These are phyloP conservation scores for Morus bassanus DNA, from an alignment of 2,797 vertebrate species.

Conservation along the genomic window DNA sequence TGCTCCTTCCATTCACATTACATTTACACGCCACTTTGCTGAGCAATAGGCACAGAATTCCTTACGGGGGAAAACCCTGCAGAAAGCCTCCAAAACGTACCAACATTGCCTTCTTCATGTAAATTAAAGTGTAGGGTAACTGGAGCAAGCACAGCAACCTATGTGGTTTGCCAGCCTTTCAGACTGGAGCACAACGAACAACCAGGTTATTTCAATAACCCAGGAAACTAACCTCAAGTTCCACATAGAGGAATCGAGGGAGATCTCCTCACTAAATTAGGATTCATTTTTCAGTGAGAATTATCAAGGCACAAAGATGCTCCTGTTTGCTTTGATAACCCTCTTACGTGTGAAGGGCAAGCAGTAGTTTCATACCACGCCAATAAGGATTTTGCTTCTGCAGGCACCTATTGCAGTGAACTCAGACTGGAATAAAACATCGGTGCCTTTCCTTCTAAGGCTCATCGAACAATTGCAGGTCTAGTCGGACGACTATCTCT, in stretches of 20 bases:
- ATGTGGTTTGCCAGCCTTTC: slow-evolving; percentile 21
- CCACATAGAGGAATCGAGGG: slow-evolving; percentile 38
- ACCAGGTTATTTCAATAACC: slow-evolving; percentile 37
- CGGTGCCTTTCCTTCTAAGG: slow-evolving; percentile 71
- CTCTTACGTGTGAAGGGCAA: slow-evolving; percentile 25
- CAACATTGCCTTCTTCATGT: background rate
- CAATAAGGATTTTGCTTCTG: slow-evolving; percentile 2
- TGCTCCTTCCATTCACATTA: slow-evolving; percentile 41
- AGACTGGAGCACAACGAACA: slow-evolving; percentile 7
- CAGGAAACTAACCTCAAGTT: slow-evolving; percentile 40
- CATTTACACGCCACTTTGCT: slow-evolving; percentile 36
- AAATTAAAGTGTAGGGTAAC: background rate
- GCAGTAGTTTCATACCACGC: slow-evolving; percentile 7
- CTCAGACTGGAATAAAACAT: background rate
- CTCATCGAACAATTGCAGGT: slow-evolving; percentile 96
- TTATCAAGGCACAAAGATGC: slow-evolving; percentile 73
- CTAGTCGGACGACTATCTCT: slow-evolving; percentile 96
- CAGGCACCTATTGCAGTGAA: slow-evolving; percentile 6
- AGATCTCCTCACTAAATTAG: slow-evolving; percentile 59
- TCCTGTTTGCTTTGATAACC: slow-evolving; percentile 63
- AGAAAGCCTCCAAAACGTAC: slow-evolving; percentile 54
- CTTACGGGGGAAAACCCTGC: slow-evolving; percentile 27
- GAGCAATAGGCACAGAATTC: slow-evolving; percentile 64
- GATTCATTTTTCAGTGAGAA: slow-evolving; percentile 57
- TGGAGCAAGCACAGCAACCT: slow-evolving; percentile 24